Evolutionary conservation across 2,797 vertebrate genomes (phyloP).

Genomic region (Gallinago stenura): DNA sequence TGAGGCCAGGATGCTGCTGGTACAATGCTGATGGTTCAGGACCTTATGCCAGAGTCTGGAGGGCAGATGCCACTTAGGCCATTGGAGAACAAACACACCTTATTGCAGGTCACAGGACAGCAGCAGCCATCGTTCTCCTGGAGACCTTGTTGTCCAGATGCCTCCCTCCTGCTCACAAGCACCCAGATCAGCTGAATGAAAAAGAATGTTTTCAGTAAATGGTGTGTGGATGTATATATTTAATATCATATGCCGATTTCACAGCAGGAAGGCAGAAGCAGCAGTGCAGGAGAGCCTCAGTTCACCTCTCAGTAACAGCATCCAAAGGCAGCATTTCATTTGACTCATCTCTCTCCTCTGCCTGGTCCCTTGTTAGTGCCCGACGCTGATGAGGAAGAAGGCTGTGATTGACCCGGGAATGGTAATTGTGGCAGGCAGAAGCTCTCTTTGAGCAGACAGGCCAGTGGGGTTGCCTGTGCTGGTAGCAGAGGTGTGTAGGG

Average conservation of each 20-base stretch:
- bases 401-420: neutral
- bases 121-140: neutral
- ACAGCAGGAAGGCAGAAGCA: neutral
- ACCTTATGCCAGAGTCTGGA: neutral
- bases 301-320: neutral
- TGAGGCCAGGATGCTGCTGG: neutral
- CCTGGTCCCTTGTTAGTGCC: neutral
- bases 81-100: neutral
- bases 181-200: neutral
- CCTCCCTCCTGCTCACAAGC: rapidly evolving
- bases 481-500: neutral
- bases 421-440: neutral
- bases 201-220: neutral
- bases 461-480: neutral
- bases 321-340: neutral
- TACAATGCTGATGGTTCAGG: neutral
- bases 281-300: neutral
- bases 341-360: neutral
- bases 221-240: neutral
- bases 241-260: neutral
- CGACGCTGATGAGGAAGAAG: neutral
- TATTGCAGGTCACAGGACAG: neutral
- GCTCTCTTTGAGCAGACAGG: neutral
- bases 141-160: rapidly evolving
- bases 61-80: neutral